Percentiles rank a stretch among this genome's conserved stretches.
phyloP scores from a whole-genome alignment of 2,888 invertebrate species.

The Gandaritis pyraliata region DNA sequence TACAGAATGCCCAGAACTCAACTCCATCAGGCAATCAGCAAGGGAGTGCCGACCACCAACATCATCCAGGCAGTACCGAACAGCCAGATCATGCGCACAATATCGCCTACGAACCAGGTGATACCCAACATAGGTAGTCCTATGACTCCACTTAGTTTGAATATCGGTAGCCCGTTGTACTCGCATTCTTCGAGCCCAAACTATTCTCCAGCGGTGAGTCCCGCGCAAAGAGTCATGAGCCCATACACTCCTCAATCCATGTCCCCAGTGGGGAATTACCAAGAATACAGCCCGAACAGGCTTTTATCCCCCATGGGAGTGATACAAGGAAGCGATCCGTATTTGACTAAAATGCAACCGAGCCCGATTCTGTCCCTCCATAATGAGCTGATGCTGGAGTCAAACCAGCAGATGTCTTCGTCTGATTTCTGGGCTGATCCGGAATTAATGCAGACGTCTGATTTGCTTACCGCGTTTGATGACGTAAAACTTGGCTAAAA shows the following conservation, averaged over 20 bases:
- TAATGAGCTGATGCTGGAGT: constrained; percentile 63
- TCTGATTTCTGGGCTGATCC: constrained; percentile 72
- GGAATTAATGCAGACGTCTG: constrained; percentile 69
- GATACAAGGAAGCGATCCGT: constrained; percentile 71
- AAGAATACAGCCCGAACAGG: constrained; percentile 64
- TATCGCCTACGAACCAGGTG: constrained; percentile 48
- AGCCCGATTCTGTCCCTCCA: constrained; percentile 66
- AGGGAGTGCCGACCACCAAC: constrained; percentile 66
- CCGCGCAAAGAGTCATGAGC: constrained; percentile 66
- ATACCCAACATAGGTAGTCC: constrained; percentile 53
- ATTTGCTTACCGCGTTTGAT: constrained; percentile 71
- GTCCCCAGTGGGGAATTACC: constrained; percentile 68
- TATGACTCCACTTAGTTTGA: constrained; percentile 72
- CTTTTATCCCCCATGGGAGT: constrained; percentile 62
- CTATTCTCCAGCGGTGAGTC: constrained; percentile 72
- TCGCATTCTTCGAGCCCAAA: constrained; percentile 69
- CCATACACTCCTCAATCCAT: constrained; percentile 74
- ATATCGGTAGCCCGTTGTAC: constrained; percentile 64
- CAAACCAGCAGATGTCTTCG: constrained; percentile 57
- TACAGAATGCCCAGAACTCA: constrained; percentile 52
- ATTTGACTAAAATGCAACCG: constrained; percentile 72
- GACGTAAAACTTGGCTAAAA: constrained; percentile 70
- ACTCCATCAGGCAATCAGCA: constrained; percentile 46
- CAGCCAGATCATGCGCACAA: constrained; percentile 27
- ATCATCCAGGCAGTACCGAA: constrained; percentile 58